Evolutionary conservation across 2,113 vertebrate species (phyloP).

Genomic region (Isurus oxyrinchus): DNA sequence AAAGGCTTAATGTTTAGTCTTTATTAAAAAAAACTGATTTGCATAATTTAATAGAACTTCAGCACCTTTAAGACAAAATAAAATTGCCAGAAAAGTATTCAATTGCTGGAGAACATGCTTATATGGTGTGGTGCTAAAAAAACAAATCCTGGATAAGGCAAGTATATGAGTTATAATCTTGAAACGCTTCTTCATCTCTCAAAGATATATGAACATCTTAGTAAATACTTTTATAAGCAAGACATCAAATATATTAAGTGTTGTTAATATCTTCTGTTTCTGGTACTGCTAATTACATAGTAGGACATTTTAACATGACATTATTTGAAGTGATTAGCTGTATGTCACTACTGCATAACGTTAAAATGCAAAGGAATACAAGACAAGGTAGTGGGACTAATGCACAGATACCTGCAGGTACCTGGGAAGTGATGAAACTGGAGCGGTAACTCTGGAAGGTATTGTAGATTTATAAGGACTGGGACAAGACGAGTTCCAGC

Average conservation of each 20-base stretch:
- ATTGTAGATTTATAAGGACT: too few species aligned
- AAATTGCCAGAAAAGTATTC: slow-evolving; percentile 13
- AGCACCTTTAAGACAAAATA: slow-evolving; percentile 23
- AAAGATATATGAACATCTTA: slow-evolving; percentile 37
- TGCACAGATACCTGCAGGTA: not conserved
- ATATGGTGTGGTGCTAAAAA: slow-evolving; percentile 6
- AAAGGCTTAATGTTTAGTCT: slow-evolving; percentile 15
- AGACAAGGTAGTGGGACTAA: not conserved
- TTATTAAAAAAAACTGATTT: slow-evolving; percentile 32
- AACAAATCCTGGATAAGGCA: not conserved
- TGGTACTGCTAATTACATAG: slow-evolving; percentile 23
- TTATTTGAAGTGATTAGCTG: not conserved
- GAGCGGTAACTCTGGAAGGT: not conserved
- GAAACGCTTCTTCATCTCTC: slow-evolving; percentile 24
- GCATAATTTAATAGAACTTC: slow-evolving; percentile 37
- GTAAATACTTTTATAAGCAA: slow-evolving; percentile 35
- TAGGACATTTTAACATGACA: slow-evolving; percentile 22
- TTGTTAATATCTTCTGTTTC: slow-evolving; percentile 37
- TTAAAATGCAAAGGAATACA: not conserved
- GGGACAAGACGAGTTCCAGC: not conserved
- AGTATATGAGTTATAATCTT: slow-evolving; percentile 27
- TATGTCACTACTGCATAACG: not conserved
- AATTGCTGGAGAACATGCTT: slow-evolving; percentile 10
- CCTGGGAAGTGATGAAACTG: not conserved
- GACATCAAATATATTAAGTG: slow-evolving; percentile 38